These are phyloP conservation scores for Caenorhabditis parvicauda DNA, from an alignment of 2,888 invertebrate species.

Conservation along the genomic window DNA sequence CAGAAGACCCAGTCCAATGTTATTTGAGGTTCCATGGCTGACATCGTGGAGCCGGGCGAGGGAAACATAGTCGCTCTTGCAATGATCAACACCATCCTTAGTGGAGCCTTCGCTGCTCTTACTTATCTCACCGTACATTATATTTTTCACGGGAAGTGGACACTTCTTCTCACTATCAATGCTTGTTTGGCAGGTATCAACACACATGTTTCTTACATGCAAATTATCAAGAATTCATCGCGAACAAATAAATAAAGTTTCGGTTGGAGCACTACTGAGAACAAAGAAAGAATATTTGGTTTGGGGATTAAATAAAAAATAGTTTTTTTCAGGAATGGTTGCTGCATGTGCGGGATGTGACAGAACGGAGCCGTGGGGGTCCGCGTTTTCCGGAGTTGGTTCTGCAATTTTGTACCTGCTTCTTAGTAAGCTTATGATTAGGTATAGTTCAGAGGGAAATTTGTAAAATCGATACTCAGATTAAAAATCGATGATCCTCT, in stretches of 20 bases:
- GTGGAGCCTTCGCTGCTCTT: slow-evolving; percentile 66
- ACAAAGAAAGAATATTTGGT: no score
- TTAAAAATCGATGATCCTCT: slow-evolving; percentile 66
- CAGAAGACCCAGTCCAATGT: background rate
- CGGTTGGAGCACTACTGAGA: background rate
- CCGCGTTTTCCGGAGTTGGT: slow-evolving; percentile 64
- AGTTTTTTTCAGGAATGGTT: slow-evolving; percentile 59
- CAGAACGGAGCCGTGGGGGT: slow-evolving; percentile 65
- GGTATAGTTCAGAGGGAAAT: slow-evolving; percentile 63
- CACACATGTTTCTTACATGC: background rate
- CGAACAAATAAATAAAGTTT: background rate
- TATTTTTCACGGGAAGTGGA: slow-evolving; percentile 64
- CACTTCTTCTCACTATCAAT: slow-evolving; percentile 67
- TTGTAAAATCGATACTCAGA: slow-evolving; percentile 6
- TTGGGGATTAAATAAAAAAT: background rate
- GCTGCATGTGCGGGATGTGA: slow-evolving; percentile 67
- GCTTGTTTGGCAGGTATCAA: slow-evolving; percentile 66
- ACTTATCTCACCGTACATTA: slow-evolving; percentile 63
- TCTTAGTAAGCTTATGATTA: slow-evolving; percentile 57
- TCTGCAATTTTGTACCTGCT: slow-evolving; percentile 65
- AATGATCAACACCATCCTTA: slow-evolving; percentile 67
- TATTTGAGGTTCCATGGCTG: slow-evolving; percentile 63
- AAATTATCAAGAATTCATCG: no score
- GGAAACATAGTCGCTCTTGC: slow-evolving; percentile 64
- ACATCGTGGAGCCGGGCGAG: slow-evolving; percentile 64